Conservation (phyloP, 2,797 vertebrate species). For the Fistularia commersonii region DNA sequence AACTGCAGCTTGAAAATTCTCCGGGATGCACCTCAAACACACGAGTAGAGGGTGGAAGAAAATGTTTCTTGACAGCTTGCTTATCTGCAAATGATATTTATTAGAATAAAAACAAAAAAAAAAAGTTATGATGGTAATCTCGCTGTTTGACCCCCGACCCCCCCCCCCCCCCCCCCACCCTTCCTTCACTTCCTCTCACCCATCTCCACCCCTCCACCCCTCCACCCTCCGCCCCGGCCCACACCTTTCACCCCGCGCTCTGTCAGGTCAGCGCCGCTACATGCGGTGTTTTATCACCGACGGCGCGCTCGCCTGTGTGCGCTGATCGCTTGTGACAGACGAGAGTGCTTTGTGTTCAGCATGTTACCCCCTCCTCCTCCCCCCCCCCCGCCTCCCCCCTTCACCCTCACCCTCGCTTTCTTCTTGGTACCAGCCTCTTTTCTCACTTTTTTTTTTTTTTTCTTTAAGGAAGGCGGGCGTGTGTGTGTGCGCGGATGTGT, state of each 20-base stretch:
- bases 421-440: constrained; percentile 21
- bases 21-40: constrained; percentile 33
- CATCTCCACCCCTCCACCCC: constrained; percentile 36
- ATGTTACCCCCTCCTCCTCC: background rate
- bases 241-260: constrained; percentile 56
- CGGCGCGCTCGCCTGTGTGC: constrained; percentile 58
- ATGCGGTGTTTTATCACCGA: constrained; percentile 55
- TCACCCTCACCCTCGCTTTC: constrained; percentile 31
- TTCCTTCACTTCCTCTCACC: constrained; percentile 33
- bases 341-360: constrained; percentile 49
- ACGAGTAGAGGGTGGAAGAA: constrained; percentile 82
- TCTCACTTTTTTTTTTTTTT: constrained; percentile 9
- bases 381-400: too few relatives aligned
- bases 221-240: constrained; percentile 27
- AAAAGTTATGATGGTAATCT: constrained; percentile 63
- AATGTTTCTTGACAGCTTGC: constrained; percentile 82
- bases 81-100: constrained; percentile 57
- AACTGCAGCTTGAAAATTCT: constrained; percentile 54
- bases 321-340: constrained; percentile 60
- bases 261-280: constrained; percentile 55
- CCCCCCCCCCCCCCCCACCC: constrained; percentile 40
- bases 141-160: constrained; percentile 40
- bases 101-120: too few relatives aligned
- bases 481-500: too few relatives aligned
- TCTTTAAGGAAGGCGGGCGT: background rate